phyloP scores from a whole-genome alignment of 2,113 vertebrate genomes.

The Gavialis gangeticus region DNA sequence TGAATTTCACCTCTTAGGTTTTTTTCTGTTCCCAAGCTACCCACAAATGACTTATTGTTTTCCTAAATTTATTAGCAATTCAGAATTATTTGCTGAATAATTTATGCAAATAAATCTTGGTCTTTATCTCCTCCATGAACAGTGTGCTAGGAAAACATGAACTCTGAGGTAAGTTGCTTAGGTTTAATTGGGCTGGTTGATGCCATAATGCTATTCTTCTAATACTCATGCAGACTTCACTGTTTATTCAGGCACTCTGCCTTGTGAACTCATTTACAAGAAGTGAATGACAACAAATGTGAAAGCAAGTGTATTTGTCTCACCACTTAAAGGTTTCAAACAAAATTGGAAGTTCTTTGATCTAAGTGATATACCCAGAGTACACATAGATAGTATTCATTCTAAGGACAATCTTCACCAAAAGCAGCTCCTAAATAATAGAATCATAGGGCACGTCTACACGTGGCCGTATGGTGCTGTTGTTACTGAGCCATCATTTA shows the following conservation, averaged over 20 bases:
- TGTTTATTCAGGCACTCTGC: not conserved
- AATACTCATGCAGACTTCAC: not conserved
- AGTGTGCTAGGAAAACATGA: not conserved
- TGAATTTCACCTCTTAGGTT: conserved; percentile 1
- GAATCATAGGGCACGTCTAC: too few relatives aligned
- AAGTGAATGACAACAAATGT: not conserved
- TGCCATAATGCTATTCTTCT: not conserved
- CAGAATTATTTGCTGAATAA: not conserved
- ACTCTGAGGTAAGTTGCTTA: not conserved
- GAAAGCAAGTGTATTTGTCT: conserved; percentile 17
- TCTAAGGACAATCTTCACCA: not conserved
- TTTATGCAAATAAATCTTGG: conserved; percentile 27
- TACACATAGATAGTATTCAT: not conserved
- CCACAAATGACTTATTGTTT: not conserved
- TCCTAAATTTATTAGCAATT: not conserved
- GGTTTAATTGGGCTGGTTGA: not conserved
- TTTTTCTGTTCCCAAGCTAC: conserved; percentile 3
- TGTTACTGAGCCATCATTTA: too few relatives aligned
- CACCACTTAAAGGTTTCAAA: not conserved
- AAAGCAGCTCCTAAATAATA: not conserved
- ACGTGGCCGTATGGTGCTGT: too few relatives aligned
- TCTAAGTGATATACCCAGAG: not conserved
- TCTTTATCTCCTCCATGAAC: not conserved
- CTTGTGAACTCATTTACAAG: not conserved
- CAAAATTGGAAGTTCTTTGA: not conserved